Evolutionary conservation across 2,113 vertebrate species (phyloP).

Genomic region (Indicator maculatus): DNA sequence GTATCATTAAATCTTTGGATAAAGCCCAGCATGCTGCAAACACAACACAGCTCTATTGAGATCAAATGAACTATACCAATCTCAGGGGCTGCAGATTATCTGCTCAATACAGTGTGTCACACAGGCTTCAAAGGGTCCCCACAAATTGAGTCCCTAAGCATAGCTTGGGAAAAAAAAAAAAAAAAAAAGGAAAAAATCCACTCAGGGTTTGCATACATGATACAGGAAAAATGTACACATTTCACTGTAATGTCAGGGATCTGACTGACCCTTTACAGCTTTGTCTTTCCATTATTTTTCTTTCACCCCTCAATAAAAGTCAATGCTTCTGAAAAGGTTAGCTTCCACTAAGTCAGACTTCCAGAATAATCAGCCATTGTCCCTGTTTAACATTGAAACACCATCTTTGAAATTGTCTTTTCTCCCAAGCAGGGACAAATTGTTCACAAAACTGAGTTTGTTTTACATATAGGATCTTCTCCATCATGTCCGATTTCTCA

Average conservation of each 20-base stretch:
- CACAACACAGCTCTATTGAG: not conserved
- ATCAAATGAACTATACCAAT: not conserved
- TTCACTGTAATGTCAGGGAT: not conserved
- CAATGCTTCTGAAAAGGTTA: not conserved
- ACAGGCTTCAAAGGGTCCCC: not conserved
- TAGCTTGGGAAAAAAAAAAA: too few relatives aligned
- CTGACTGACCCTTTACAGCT: not conserved
- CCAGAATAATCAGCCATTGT: not conserved
- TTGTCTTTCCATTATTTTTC: not conserved
- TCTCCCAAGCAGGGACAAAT: not conserved
- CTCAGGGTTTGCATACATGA: not conserved
- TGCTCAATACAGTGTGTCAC: not conserved
- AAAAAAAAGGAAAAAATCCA: not conserved
- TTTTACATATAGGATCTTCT: not conserved
- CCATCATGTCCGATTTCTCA: not conserved
- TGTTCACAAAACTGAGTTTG: not conserved
- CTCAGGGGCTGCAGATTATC: not conserved
- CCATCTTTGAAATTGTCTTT: not conserved
- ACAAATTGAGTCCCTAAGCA: not conserved
- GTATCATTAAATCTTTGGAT: not conserved
- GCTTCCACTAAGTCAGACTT: not conserved
- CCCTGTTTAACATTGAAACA: not conserved
- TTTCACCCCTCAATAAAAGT: not conserved
- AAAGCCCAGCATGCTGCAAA: not conserved
- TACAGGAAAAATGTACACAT: not conserved